Evolutionary conservation across 2,113 vertebrate genomes (phyloP).

Genomic region (Pelobates fuscus): DNA sequence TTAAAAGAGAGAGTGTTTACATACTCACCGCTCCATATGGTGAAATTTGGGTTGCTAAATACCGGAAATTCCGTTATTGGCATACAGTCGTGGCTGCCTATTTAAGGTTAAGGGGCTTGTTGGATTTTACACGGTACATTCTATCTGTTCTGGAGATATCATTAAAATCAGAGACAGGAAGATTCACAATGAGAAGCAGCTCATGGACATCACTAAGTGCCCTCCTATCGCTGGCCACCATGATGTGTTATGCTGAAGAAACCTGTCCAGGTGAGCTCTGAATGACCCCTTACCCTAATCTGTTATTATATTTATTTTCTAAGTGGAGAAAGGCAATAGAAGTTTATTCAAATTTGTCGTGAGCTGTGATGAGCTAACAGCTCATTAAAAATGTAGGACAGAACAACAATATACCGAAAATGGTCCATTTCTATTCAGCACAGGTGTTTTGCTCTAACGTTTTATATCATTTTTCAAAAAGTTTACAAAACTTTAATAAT

Average conservation of each 20-base stretch:
- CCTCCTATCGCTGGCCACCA: background rate
- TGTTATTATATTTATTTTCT: too few species aligned
- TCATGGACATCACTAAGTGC: background rate
- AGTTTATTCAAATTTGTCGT: too few species aligned
- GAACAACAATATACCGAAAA: too few species aligned
- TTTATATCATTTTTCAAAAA: too few species aligned
- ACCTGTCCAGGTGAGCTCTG: slow-evolving; percentile 28
- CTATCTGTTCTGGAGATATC: background rate
- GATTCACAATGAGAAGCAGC: background rate
- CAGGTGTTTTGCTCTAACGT: too few species aligned
- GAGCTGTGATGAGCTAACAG: too few species aligned
- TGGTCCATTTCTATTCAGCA: too few species aligned
- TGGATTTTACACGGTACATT: background rate
- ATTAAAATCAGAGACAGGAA: too few species aligned
- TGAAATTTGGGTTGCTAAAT: background rate
- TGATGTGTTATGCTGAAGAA: background rate
- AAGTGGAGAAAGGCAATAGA: too few species aligned
- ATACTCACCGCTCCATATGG: background rate
- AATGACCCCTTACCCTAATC: background rate
- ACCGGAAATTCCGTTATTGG: background rate
- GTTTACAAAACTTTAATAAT: too few species aligned
- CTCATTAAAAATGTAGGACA: too few species aligned
- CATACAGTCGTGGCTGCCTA: background rate
- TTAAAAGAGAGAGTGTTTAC: too few species aligned
- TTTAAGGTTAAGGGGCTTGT: background rate